Base-by-base conservation (phyloP, 92 coral and sea anemone species). In the Micromussa lordhowensis region DNA sequence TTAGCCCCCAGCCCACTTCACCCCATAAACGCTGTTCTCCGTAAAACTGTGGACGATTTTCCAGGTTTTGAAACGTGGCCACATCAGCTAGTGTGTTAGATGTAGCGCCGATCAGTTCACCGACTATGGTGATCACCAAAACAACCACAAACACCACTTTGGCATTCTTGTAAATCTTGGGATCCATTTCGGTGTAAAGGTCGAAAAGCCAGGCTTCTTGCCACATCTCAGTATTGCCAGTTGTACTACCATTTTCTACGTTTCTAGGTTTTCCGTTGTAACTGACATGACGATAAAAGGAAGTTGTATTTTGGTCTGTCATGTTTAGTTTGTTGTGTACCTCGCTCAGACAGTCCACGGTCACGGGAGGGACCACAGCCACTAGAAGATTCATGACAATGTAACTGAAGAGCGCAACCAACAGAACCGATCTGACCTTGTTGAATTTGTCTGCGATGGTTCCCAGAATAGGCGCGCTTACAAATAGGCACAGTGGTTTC, bases 11-110 rank as follows among this genome's bases (percentile, higher is more conserved):
- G 5, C 99, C 99, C 13, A 97, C 88, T 53, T 94, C 94, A 6
- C 97, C 97, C 98, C 98, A 97, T 38, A 94, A 80, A 59, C 97
- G 87, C 88, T 93, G 99, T 44, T 91, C 93, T 26, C 99, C 99
- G 76, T 97, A 97, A 54, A 85, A 96, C 29, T 92, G 90, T 2
- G 98, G 99, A 35, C 91, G 88, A 61, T 95, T 95, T 28, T 89
- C 98, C 26, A 97, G 91, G 79, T 92, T 96, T 81, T 97, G 99
- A 82, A 97, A 86, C 0, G 97, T 90, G 1, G 99, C 99, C 3
- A 96, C 94, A 51, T 97, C 99, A 14, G 99, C 96, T 7, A 97
- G 88, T 24, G 96, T 97, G 66, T 91, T 90, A 4, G 98, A 96
- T 14, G 98, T 96, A 28, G 98, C 97, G 2, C 99, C 99, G 11